phyloP scores from a whole-genome alignment of 2,113 vertebrate genomes.

The Hystrix cristata region DNA sequence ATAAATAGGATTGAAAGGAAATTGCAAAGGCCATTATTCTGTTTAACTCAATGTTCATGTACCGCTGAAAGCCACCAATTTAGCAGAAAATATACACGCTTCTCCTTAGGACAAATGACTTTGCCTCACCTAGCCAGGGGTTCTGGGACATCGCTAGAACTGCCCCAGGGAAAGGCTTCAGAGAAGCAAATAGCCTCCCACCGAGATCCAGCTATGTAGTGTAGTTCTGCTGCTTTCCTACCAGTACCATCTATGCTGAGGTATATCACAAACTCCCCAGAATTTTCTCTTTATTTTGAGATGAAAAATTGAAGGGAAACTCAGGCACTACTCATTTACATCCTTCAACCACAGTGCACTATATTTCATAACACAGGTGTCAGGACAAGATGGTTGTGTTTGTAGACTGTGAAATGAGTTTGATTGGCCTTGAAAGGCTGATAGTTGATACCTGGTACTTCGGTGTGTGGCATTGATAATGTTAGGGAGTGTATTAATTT shows the following conservation, averaged over 20 bases:
- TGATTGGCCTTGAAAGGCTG: not conserved
- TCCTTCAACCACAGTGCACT: not conserved
- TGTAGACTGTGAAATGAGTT: not conserved
- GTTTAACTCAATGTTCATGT: not conserved
- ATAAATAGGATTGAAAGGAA: not conserved
- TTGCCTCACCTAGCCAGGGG: not conserved
- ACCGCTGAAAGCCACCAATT: not conserved
- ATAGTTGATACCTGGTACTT: not conserved
- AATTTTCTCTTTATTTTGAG: not conserved
- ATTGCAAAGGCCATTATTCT: not conserved
- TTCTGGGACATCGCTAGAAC: not conserved
- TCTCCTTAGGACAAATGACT: not conserved
- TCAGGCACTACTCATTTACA: not conserved
- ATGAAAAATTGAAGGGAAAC: not conserved
- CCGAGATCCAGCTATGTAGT: not conserved
- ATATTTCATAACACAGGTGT: not conserved
- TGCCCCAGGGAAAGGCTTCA: not conserved
- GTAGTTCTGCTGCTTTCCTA: not conserved
- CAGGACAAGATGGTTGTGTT: not conserved
- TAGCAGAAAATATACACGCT: not conserved
- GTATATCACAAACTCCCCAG: too few relatives aligned
- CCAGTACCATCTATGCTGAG: not conserved
- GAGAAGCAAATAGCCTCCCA: not conserved
- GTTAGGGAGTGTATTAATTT: not conserved
- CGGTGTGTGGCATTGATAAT: not conserved